These are phyloP conservation scores for Orchesella cincta DNA, from an alignment of 1,140 invertebrate genomes.

Conservation along the genomic window DNA sequence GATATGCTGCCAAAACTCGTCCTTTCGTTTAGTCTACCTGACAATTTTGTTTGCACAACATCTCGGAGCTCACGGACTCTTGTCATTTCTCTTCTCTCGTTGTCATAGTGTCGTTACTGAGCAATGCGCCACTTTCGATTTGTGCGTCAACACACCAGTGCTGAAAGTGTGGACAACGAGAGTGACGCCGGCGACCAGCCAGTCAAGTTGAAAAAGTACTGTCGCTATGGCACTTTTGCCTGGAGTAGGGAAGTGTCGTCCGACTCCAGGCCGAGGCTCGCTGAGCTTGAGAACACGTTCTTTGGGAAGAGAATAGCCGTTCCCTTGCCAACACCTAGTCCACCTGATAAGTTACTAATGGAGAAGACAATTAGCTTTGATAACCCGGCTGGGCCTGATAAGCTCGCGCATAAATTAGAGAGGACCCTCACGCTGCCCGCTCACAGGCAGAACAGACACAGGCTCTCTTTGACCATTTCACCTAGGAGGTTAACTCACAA, in stretches of 20 bases:
- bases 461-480: neutral
- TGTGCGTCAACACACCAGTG: neutral
- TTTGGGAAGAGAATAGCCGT: constrained; percentile 3
- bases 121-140: constrained; percentile 23
- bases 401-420: too few relatives aligned
- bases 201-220: constrained; percentile 33
- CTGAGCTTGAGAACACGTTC: constrained; percentile 11
- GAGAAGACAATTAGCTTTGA: neutral
- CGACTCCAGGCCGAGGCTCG: neutral
- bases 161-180: neutral
- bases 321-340: neutral
- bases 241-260: constrained; percentile 11
- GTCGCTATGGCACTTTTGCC: constrained; percentile 33
- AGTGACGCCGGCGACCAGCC: neutral
- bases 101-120: too few relatives aligned
- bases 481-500: too few relatives aligned
- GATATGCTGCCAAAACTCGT: too few relatives aligned
- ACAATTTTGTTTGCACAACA: neutral
- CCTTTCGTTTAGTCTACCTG: too few relatives aligned
- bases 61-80: too few relatives aligned
- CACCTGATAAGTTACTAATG: neutral
- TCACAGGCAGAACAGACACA: too few relatives aligned
- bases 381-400: too few relatives aligned
- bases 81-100: too few relatives aligned
- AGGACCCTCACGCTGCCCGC: neutral